Evolutionary conservation across 2,888 invertebrate species (phyloP), one percentile per base, ranked within the genome.

Genomic region (Andrena camellia): DNA sequence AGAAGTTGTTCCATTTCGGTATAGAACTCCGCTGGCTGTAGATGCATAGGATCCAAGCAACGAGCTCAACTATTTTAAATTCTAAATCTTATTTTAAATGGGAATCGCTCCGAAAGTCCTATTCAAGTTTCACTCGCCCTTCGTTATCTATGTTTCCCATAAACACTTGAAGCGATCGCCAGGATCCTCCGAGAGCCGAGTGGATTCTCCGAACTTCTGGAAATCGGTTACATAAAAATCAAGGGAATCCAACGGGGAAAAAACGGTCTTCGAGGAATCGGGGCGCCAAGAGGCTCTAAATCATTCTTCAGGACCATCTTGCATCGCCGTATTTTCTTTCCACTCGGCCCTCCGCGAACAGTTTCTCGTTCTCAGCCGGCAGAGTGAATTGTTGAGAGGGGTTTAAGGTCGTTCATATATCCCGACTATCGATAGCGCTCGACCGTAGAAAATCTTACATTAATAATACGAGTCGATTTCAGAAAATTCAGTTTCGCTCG

Each of bases 251-350:
- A 35, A 23, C 29, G 13, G 23, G 20, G n/a, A 54, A 48, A 20
- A 71, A 68, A 8, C 50, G 48, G n/a, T 54, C 50, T 13, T 48
- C 57, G 8, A 31, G n/a, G 52, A 33, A 64, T 50, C 62, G 64
- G 10, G 31, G 10, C 31, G 31, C 13, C 42, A 1, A 63, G 52
- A 20, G 31, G 60, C 63, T 74, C 50, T 72, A 69, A 79, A 80
- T 81, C 74, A 74, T 79, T 57, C 63, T 29, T 26, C 50, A 23
- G 10, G 33, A 60, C 60, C 69, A 74, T 81, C 63, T 69, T 70
- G 73, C 73, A 54, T 74, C 80, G 59, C 31, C 81, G 70, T 80
- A 70, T 70, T 73, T 74, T 81, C 69, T 62, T 74, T 79, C 70
- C 73, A 74, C 29, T 59, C 60, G 52, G 26, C 13, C n/a, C 23